A percentile compares a stretch with the other conserved stretches of the same genome.
Evolutionary conservation across 2,888 invertebrate genomes (phyloP).

Genomic region (Polymixis flavicincta): DNA sequence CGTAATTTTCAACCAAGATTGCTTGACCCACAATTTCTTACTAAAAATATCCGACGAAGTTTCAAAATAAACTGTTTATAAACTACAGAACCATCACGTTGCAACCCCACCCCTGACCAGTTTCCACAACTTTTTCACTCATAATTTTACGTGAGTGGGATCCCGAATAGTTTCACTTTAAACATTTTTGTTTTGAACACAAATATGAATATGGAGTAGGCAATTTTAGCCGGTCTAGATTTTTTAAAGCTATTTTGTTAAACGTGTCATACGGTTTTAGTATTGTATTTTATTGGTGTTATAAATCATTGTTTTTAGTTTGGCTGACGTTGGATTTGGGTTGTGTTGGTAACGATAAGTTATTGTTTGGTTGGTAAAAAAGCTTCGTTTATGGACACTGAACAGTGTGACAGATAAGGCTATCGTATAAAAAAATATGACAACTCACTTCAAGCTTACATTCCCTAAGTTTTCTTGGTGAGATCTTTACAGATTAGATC

Average conservation of each 20-base stretch:
- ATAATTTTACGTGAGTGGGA: slow-evolving; percentile 48
- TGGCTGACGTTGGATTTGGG: slow-evolving; percentile 45
- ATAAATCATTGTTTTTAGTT: slow-evolving; percentile 45
- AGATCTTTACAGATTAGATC: no score
- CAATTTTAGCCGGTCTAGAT: slow-evolving; percentile 13
- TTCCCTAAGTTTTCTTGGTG: no score
- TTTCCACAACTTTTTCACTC: slow-evolving; percentile 46
- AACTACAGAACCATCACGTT: slow-evolving; percentile 31
- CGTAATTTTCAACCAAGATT: neutral
- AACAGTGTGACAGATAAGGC: neutral
- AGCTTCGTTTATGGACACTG: slow-evolving; percentile 4
- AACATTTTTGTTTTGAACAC: slow-evolving; percentile 40
- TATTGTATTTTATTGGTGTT: slow-evolving; percentile 35
- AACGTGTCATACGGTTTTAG: slow-evolving; percentile 23
- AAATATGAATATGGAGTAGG: slow-evolving; percentile 51
- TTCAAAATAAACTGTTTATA: neutral
- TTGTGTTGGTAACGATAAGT: slow-evolving; percentile 30
- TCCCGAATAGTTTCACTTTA: slow-evolving; percentile 40
- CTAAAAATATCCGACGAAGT: neutral
- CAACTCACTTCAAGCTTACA: no score
- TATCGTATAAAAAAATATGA: no score
- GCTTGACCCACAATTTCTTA: neutral
- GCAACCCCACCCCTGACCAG: neutral
- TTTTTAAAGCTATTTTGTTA: slow-evolving; percentile 21
- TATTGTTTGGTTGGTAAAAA: slow-evolving; percentile 20